Conservation (phyloP, 2,888 invertebrate genomes). For the Encarsia formosa region DNA sequence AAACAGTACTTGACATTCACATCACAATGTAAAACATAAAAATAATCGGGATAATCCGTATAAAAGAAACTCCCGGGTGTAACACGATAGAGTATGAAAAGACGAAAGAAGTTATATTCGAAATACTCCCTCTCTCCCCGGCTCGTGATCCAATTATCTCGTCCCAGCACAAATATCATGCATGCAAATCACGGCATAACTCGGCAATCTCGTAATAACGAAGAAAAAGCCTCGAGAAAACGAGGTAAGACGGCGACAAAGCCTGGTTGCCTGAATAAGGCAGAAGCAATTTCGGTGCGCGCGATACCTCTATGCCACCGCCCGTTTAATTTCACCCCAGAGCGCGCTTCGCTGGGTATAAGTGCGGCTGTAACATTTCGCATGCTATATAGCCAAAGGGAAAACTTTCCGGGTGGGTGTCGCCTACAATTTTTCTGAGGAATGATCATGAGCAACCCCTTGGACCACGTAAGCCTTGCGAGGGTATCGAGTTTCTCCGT, state of each 20-base stretch:
- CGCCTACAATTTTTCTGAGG: neutral
- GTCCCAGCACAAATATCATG: too few relatives aligned
- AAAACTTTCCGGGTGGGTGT: neutral
- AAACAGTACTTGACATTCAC: too few relatives aligned
- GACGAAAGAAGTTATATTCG: too few relatives aligned
- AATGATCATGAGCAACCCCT: neutral
- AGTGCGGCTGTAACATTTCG: conserved; percentile 11
- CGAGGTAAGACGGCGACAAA: neutral
- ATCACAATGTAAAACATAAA: too few relatives aligned
- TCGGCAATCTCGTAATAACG: too few relatives aligned
- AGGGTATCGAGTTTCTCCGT: conserved; percentile 48
- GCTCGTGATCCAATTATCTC: too few relatives aligned
- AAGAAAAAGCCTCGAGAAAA: too few relatives aligned
- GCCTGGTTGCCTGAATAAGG: conserved; percentile 46
- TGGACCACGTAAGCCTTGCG: neutral
- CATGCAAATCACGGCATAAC: too few relatives aligned
- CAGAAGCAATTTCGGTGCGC: conserved; percentile 42
- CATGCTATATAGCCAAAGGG: conserved; percentile 6
- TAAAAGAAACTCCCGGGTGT: too few relatives aligned
- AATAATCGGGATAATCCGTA: too few relatives aligned
- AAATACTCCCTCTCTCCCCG: too few relatives aligned
- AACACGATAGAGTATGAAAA: too few relatives aligned
- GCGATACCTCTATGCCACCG: conserved; percentile 15
- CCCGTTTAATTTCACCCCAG: conserved; percentile 27
- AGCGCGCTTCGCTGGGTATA: conserved; percentile 13